A percentile compares a stretch with the other conserved stretches of the same genome.
phyloP scores from a whole-genome alignment of 2,113 vertebrate genomes.

The Heterotilapia buettikoferi region DNA sequence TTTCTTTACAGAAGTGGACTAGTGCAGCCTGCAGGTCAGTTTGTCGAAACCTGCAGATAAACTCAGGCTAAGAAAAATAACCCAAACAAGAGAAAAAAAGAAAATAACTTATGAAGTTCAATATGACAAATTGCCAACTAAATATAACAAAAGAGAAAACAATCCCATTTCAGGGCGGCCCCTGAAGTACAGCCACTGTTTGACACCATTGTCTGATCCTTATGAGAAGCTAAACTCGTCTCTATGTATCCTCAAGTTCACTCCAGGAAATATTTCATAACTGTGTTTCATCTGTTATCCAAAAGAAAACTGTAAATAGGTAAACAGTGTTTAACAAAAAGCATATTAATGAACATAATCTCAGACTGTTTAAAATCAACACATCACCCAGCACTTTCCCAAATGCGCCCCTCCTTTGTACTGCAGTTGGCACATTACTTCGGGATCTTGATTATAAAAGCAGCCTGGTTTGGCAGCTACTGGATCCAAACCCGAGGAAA shows the following conservation, averaged over 20 bases:
- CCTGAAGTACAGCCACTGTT: not conserved
- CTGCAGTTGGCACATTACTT: not conserved
- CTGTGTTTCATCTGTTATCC: not conserved
- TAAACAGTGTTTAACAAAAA: not conserved
- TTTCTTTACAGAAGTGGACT: not conserved
- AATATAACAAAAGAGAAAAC: not conserved
- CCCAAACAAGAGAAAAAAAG: not conserved
- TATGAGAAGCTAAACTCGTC: not conserved
- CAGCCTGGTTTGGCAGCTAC: not conserved
- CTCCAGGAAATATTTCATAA: not conserved
- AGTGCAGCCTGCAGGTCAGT: not conserved
- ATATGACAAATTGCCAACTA: not conserved
- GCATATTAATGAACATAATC: not conserved
- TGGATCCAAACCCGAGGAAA: not conserved
- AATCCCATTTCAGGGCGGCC: not conserved
- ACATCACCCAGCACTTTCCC: not conserved
- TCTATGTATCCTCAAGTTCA: not conserved
- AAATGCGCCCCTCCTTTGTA: not conserved
- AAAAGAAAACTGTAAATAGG: not conserved
- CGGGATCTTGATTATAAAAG: not conserved
- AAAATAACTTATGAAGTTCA: not conserved
- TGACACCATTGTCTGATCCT: not conserved
- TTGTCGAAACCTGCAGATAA: not conserved
- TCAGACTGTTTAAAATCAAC: not conserved
- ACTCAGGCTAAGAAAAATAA: not conserved